Percentiles rank a stretch among this genome's conserved stretches.
These are phyloP conservation scores for Clarias batrachus DNA, from an alignment of 2,113 vertebrate species.

Conservation along the genomic window DNA sequence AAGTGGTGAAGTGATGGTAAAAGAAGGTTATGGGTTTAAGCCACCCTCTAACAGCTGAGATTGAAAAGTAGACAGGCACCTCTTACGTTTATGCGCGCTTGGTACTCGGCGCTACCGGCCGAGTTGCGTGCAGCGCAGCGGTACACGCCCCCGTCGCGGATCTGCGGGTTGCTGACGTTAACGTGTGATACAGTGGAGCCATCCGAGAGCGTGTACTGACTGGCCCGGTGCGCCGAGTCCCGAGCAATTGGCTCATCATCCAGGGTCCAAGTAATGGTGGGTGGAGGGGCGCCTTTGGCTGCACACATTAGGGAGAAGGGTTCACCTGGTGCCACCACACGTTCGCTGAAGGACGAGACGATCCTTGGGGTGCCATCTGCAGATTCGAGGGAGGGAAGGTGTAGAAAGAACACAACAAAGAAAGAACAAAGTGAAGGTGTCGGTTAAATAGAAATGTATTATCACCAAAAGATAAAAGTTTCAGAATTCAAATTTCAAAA, in stretches of 20 bases:
- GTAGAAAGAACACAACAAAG: slow-evolving; percentile 35
- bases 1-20: slow-evolving; percentile 45
- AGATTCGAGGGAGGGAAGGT: slow-evolving; percentile 16
- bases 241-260: slow-evolving; percentile 91
- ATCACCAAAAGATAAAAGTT: neutral
- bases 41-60: slow-evolving; percentile 89
- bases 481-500: neutral
- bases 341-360: slow-evolving; percentile 95
- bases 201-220: slow-evolving; percentile 93
- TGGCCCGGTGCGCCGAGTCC: slow-evolving; percentile 85
- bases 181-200: slow-evolving; percentile 95
- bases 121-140: slow-evolving; percentile 97
- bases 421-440: neutral
- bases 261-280: slow-evolving; percentile 94
- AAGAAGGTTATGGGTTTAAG: slow-evolving; percentile 65
- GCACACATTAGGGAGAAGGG: slow-evolving; percentile 96
- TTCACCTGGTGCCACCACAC: slow-evolving; percentile 93
- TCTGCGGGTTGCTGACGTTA: slow-evolving; percentile 93
- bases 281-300: slow-evolving; percentile 92
- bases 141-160: slow-evolving; percentile 97
- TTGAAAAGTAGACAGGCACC: slow-evolving; percentile 99
- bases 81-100: slow-evolving; percentile 99
- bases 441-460: neutral
- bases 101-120: slow-evolving; percentile 99
- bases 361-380: slow-evolving; percentile 95